Conservation (phyloP, 2,113 vertebrate genomes). For the Pollimyrus isidori region DNA sequence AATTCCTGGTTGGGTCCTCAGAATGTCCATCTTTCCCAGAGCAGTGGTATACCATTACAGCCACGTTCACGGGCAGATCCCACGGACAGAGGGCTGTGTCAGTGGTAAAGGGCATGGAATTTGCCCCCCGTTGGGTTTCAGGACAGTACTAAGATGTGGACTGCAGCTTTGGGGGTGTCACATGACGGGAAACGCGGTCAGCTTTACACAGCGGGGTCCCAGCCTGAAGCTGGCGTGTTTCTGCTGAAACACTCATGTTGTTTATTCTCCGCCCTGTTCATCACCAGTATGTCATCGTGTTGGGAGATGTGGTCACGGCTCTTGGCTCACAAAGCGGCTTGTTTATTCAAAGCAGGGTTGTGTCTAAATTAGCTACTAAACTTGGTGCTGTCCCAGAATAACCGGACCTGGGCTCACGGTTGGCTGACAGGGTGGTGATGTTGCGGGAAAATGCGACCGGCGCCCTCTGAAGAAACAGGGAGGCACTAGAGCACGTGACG, state of each 20-base stretch:
- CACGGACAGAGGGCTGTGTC: not conserved
- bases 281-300: not conserved
- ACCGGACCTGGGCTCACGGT: not conserved
- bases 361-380: conserved; percentile 1
- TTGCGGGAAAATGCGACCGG: not conserved
- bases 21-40: not conserved
- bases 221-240: not conserved
- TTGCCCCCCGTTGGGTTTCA: not conserved
- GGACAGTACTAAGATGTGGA: not conserved
- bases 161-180: not conserved
- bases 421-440: not conserved
- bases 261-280: not conserved
- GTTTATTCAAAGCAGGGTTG: not conserved
- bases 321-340: not conserved
- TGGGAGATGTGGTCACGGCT: conserved; percentile 7
- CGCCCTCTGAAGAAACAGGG: not conserved
- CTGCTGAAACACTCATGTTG: not conserved
- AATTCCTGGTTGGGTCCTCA: not conserved
- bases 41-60: not conserved
- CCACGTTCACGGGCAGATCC: not conserved
- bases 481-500: not conserved
- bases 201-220: not conserved
- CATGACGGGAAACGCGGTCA: not conserved
- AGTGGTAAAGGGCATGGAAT: not conserved
- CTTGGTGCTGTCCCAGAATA: not conserved